Evolutionary conservation across 2,797 vertebrate genomes (phyloP), one percentile per base, ranked within the genome.

Genomic region (Siniperca undulata): DNA sequence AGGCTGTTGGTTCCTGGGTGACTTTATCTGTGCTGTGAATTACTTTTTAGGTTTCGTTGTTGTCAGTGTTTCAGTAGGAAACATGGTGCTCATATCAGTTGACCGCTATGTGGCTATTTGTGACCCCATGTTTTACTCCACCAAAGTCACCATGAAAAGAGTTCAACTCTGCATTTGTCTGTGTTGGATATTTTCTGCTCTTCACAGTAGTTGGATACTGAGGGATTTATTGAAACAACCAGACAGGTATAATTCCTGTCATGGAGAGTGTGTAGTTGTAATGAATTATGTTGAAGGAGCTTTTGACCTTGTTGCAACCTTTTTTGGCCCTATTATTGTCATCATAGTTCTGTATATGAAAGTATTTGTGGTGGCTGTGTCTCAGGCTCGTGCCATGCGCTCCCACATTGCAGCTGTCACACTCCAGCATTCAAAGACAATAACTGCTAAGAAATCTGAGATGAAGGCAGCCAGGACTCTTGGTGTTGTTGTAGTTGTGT

Each of bases 61-160:
- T 4, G 4, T 50, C 20, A 46, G 67, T 48, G 44, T 46, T 14
- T 74, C 77, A 7, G 38, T 70, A 10, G 77, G 60, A 38, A 42
- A 42, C 9, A 42, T 8, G 38, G 38, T 40, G 38, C 36, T 36
- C 36, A 36, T 36, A 36, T 36, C 36, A 36, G 38, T 40, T 9
- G 38, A 40, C 38, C 9, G 38, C 38, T 40, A 40, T 40, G 38
- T 40, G 8, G 85, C 85, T 14, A 69, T 96, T n/a, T 83, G 80
- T 76, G 38, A 88, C 24, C 92, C 91, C 65, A 62, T 93, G 55
- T 42, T 62, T 11, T 94, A 94, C 61, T 12, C 60, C 16, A 84
- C 24, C 9, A 83, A 70, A 70, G 56, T 92, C 7, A 92, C 86
- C 10, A 6, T 11, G 20, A 77, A 55, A 44, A 81, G 67, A 81